Evolutionary conservation across 2,113 vertebrate species (phyloP).

Genomic region (Hyla sarda): DNA sequence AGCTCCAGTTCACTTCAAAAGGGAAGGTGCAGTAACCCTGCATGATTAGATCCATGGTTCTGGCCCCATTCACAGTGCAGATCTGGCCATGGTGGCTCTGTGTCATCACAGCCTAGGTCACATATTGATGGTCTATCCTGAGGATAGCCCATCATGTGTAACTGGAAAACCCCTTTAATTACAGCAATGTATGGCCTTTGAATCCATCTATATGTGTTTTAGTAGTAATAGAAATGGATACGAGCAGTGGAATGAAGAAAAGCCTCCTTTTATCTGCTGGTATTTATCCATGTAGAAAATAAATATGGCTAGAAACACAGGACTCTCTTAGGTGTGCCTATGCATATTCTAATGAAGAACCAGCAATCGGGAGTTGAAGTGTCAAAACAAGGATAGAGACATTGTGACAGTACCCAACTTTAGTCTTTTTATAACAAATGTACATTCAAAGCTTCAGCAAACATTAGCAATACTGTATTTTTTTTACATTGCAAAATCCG

Average conservation of each 20-base stretch:
- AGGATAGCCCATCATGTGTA: too few relatives aligned
- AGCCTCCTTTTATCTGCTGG: too few relatives aligned
- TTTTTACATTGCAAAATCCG: constrained; percentile 52
- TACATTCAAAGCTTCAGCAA: constrained; percentile 25
- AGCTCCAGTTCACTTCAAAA: too few relatives aligned
- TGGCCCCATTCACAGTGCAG: too few relatives aligned
- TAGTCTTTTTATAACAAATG: constrained; percentile 22
- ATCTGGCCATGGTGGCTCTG: too few relatives aligned
- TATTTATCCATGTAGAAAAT: background rate
- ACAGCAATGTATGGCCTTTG: too few relatives aligned
- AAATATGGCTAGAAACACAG: background rate
- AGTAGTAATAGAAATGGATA: background rate
- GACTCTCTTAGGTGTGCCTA: background rate
- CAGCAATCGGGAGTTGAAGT: background rate
- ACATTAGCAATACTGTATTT: constrained; percentile 38
- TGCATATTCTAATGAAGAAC: background rate
- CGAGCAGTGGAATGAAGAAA: background rate
- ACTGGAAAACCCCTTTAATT: too few relatives aligned
- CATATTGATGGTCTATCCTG: too few relatives aligned
- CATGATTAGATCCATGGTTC: too few relatives aligned
- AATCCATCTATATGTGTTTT: background rate
- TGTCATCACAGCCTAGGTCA: too few relatives aligned
- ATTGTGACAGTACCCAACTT: background rate
- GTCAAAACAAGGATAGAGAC: background rate
- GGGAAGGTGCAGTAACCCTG: too few relatives aligned